Evolutionary conservation across 2,888 invertebrate genomes (phyloP), one percentile per base, ranked within the genome.

Genomic region (Daptonema setosum): DNA sequence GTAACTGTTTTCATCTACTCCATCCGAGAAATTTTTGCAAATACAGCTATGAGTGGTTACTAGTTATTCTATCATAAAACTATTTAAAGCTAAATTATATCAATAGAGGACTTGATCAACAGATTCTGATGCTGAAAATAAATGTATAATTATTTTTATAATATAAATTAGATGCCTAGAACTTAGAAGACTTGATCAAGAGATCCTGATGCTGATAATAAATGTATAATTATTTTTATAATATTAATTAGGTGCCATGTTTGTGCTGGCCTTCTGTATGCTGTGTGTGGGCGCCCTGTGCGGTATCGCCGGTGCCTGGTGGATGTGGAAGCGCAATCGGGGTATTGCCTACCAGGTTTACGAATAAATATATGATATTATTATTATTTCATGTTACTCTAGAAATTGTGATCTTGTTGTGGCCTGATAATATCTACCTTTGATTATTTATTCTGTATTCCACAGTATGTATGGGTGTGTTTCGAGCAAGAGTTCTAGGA

Each of bases 311-410:
- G 54, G 45, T 17, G 54, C 54, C 14, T 54, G 54, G 54, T 54
- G 29, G 28, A 45, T 47, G 54, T 54, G 54, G 54, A 54, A 54
- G 25, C 45, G 54, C 20, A 54, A 54, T 28, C 26, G 54, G 5
- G 54, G 54, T n/a, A 54, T 54, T 29, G 47, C 54, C 28, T 54
- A 54, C 22, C 54, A 54, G 22, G 47, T 54, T n/a, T 54, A 41
- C 22, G 54, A 54, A 26, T 54, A n/a, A 41, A 17, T 2, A 26
- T 20, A 41, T 41, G 11, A 14, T 41, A 41, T 41, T 20, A 41
- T 41, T 41, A 41, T 14, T 14, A 41, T 14, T 14, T 14, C 41
- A 14, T 20, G 20, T 14, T 41, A 14, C 41, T 14, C 11, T 20
- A 11, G 20, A 41, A 14, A 20, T 11, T 41, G 41, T 11, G 11